Base-by-base conservation (phyloP, 2,113 vertebrate species). In the Pedetes capensis region DNA sequence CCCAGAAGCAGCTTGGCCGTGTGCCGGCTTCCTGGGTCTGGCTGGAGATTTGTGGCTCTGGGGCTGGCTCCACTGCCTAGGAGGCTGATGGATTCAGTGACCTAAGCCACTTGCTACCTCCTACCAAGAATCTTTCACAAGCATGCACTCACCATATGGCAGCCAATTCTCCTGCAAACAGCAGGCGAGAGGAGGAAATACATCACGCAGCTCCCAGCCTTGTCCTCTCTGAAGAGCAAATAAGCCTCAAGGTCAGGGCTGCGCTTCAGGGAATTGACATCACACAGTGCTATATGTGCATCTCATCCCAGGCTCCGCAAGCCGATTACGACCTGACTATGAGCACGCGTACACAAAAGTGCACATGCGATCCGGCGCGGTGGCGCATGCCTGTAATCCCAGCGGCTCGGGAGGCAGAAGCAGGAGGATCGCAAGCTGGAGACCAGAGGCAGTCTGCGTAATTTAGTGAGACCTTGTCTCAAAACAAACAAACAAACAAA, bases 211-310 rank as follows among this genome's bases (percentile, higher is more conserved):
- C 29, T 18, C 53, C 22, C 18, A 69, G 27, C 25, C 71, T 51
- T 6, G 29, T 27, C 37, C 34, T 61, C 72, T 89, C 29, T 64
- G n/a, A 63, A 76, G 39, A 37, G 20, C 5, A 25, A 27, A 49
- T 39, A 49, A 72, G 76, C 14, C 0, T 0, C 25, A 32, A 23
- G 34, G 34, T 63, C 76, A 27, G 10, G n/a, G 5, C 1, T 6
- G 55, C 11, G 14, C 39, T 20, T 22, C 18, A 3, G 42, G 39
- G 42, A 95, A 68, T 85, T 92, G 61, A 51, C 18, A 29, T 74
- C 69, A 8, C 13, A 1, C 8, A 51, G 44, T 17, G 9, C 11
- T 6, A 4, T 8, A 1, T 3, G 4, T 39, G 55, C 1, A 0
- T 29, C 34, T 25, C 25, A 32, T 17, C n/a, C 49, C 18, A 69